Evolutionary conservation across 2,888 invertebrate genomes (phyloP).

Genomic region (Ethmia dodecea): DNA sequence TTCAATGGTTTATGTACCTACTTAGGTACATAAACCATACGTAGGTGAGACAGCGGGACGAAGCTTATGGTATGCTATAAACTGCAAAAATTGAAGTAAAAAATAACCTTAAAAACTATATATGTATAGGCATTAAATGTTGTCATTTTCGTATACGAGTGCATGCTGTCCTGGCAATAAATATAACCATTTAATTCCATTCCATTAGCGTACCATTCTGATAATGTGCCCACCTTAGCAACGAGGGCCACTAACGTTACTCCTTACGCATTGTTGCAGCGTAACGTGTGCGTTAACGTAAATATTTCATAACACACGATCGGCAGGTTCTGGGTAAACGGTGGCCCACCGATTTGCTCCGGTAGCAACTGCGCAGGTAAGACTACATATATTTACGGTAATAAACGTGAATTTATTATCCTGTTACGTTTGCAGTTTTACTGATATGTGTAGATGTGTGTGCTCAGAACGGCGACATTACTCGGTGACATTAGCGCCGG

Average conservation of each 20-base stretch:
- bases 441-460: conserved; percentile 67
- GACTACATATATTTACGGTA: conserved; percentile 62
- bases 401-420: conserved; percentile 73
- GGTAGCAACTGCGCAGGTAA: conserved; percentile 55
- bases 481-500: conserved; percentile 53
- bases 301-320: conserved; percentile 59
- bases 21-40: too few relatives aligned
- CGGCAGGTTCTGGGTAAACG: conserved; percentile 47
- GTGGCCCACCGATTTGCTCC: conserved; percentile 58
- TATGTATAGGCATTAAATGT: conserved; percentile 34
- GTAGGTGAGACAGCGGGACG: too few relatives aligned
- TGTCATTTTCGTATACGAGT: conserved; percentile 27
- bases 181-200: conserved; percentile 56
- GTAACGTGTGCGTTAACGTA: conserved; percentile 49
- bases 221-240: conserved; percentile 24
- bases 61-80: too few relatives aligned
- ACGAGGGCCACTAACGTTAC: conserved; percentile 21
- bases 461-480: conserved; percentile 39
- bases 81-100: too few relatives aligned
- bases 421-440: conserved; percentile 71
- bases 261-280: conserved; percentile 45
- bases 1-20: too few relatives aligned
- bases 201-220: conserved; percentile 47
- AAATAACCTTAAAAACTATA: too few relatives aligned
- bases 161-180: conserved; percentile 47